Conservation (phyloP, 2,888 invertebrate species). For the Agonopterix heracliana region DNA sequence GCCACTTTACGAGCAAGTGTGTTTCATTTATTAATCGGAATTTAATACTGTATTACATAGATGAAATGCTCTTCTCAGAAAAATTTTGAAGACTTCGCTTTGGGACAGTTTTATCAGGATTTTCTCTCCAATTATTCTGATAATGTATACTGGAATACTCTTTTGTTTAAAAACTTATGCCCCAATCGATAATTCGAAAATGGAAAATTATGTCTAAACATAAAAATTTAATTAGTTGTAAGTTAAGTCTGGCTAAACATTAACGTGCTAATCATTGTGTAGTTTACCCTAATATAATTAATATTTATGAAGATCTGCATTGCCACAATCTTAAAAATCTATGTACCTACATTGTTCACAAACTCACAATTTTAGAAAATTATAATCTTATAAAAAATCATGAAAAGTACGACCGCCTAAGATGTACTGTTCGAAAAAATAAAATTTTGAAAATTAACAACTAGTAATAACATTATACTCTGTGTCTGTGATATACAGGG, state of each 20-base stretch:
- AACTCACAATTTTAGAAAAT: constrained; percentile 61
- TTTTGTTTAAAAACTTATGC: too few relatives aligned
- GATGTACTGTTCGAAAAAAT: constrained; percentile 66
- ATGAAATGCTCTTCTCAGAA: constrained; percentile 93
- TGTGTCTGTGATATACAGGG: constrained; percentile 49
- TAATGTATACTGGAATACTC: constrained; percentile 66
- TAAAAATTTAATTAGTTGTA: too few relatives aligned
- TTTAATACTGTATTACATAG: constrained; percentile 94
- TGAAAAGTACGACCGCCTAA: constrained; percentile 61
- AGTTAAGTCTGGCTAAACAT: too few relatives aligned
- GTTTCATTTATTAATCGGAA: constrained; percentile 78
- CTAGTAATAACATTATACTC: constrained; percentile 57
- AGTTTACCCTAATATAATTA: constrained; percentile 58
- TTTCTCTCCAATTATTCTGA: constrained; percentile 55
- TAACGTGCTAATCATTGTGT: too few relatives aligned
- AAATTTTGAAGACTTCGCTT: constrained; percentile 89
- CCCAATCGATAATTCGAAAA: too few relatives aligned
- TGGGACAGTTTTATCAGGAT: constrained; percentile 69
- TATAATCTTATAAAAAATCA: constrained; percentile 62
- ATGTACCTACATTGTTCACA: constrained; percentile 75
- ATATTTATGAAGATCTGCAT: constrained; percentile 73
- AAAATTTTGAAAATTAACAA: constrained; percentile 74
- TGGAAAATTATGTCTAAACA: constrained; percentile 57
- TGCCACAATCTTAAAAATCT: constrained; percentile 76
- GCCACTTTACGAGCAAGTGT: too few relatives aligned